These are phyloP conservation scores for Gastrophysa polygoni DNA, from an alignment of 2,888 invertebrate genomes.

Conservation along the genomic window DNA sequence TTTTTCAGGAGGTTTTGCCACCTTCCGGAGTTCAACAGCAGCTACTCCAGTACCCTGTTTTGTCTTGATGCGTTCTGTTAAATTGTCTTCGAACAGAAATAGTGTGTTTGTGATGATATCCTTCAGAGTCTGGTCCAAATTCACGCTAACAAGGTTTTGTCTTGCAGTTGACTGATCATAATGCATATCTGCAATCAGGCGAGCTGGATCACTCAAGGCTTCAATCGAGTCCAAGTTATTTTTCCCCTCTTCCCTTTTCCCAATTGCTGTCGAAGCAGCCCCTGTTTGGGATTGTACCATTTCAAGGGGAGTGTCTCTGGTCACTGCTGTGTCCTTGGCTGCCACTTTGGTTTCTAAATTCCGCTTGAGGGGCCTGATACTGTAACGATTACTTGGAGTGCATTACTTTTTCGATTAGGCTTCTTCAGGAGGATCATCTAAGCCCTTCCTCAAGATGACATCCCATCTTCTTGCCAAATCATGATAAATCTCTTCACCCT, in stretches of 20 bases:
- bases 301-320: constrained; percentile 1
- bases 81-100: too few species aligned
- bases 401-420: neutral
- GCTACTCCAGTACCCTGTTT: too few species aligned
- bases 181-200: constrained; percentile 11
- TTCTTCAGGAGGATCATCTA: neutral
- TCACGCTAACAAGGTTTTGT: constrained; percentile 8
- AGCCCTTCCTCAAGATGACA: constrained; percentile 4
- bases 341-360: constrained; percentile 12
- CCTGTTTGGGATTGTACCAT: constrained; percentile 12
- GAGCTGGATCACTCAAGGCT: constrained; percentile 4
- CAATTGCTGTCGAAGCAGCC: constrained; percentile 5
- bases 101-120: too few species aligned
- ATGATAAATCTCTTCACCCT: constrained; percentile 7
- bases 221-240: too few species aligned
- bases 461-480: constrained; percentile 10
- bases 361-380: constrained; percentile 1
- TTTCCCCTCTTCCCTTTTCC: too few species aligned
- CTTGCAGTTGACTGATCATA: constrained; percentile 8
- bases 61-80: too few species aligned
- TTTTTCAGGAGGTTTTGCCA: neutral
- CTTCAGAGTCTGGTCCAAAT: constrained; percentile 12
- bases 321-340: constrained; percentile 1
- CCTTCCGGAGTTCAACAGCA: neutral
- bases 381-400: neutral